phyloP scores from a whole-genome alignment of 2,888 invertebrate species.

The Lithosia quadra region DNA sequence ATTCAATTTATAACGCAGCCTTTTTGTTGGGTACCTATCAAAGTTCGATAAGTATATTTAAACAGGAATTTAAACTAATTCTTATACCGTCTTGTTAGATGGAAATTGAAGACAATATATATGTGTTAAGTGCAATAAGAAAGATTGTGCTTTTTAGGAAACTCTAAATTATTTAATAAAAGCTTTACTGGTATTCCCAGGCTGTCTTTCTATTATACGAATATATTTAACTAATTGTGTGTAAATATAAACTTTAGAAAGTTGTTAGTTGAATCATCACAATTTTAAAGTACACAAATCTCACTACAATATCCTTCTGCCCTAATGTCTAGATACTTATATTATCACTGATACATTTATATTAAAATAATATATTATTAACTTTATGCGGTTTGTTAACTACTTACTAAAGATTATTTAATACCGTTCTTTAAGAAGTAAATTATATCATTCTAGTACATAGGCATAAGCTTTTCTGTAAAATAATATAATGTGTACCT shows the following conservation, averaged over 20 bases:
- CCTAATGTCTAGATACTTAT: conserved; percentile 25
- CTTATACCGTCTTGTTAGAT: conserved; percentile 46
- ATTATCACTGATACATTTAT: conserved; percentile 21
- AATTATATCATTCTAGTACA: conserved; percentile 21
- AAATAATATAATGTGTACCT: background rate
- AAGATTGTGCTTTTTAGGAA: conserved; percentile 66
- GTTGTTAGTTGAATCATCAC: conserved; percentile 47
- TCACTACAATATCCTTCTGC: conserved; percentile 25
- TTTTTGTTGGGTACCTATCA: conserved; percentile 41
- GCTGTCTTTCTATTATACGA: conserved; percentile 49
- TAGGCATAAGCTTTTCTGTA: conserved; percentile 23
- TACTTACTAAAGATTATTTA: conserved; percentile 48
- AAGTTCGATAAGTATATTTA: conserved; percentile 29
- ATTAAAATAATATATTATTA: conserved; percentile 37
- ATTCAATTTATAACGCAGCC: conserved; percentile 47
- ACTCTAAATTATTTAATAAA: conserved; percentile 49
- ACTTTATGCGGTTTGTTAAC: conserved; percentile 56
- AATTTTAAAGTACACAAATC: conserved; percentile 41
- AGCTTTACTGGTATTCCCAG: conserved; percentile 57
- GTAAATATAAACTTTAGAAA: conserved; percentile 37
- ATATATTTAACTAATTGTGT: conserved; percentile 49
- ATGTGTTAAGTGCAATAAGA: conserved; percentile 70
- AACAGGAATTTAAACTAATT: conserved; percentile 36
- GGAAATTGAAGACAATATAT: conserved; percentile 65
- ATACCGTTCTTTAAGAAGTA: conserved; percentile 28